Evolutionary conservation across 2,888 invertebrate species (phyloP), one percentile per base, ranked within the genome.

Genomic region (Aleiodes testaceus): DNA sequence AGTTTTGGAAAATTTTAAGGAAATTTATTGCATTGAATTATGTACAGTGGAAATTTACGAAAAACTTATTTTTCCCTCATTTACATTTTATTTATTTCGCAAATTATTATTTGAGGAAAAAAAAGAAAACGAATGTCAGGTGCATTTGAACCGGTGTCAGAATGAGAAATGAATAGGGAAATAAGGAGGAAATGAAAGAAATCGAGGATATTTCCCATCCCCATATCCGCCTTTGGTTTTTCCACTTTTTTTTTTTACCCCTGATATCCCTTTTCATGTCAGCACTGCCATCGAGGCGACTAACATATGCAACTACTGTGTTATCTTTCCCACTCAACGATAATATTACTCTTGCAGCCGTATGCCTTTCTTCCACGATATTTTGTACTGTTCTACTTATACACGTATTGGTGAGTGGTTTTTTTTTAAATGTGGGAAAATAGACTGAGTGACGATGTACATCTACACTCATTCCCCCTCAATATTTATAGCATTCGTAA

Each of bases 271-370:
- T 18, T 63, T 45, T 49, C 11, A 44, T 18, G 30, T 55, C 61
- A 47, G 67, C 65, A 59, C n/a, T 44, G 36, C 67, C 55, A 69
- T 52, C 66, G 22, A 69, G 45, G 59, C 74, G 70, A 66, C 78
- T 79, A 81, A 80, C 82, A 81, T 80, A 82, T 81, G 82, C 82
- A 76, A 75, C 73, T 76, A 67, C 76, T 73, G 72, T 83, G 83
- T 81, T 83, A 82, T 81, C 83, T 78, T 82, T 82, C 75, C 80
- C 79, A 81, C 78, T 79, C 77, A 83, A 82, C 76, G 78, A 83
- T 82, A 83, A 83, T 83, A 82, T 83, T 83, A 78, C 82, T 80
- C 78, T 79, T 82, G 78, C 78, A 44, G 65, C 72, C 75, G 75
- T 71, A 69, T 69, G 74, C 76, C 75, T 76, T 75, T 76, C 76